Percentiles rank a stretch among this genome's conserved stretches.
Conservation (phyloP, 1,140 invertebrate species). For the Lepidostoma basale region DNA sequence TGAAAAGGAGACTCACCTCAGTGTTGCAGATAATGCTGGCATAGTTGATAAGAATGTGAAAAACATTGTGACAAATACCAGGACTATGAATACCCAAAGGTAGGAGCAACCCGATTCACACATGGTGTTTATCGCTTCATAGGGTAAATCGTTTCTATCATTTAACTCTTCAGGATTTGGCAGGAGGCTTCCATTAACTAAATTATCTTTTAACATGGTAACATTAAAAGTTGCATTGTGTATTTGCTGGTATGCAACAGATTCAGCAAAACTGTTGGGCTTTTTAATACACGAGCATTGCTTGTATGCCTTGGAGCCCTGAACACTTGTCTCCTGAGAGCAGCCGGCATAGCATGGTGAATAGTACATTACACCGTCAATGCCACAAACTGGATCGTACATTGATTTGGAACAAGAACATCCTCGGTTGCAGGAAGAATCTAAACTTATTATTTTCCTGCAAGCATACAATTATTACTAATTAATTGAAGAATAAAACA, state of each 20-base stretch:
- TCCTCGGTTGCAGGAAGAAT: slow-evolving; percentile 66
- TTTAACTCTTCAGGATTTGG: slow-evolving; percentile 13
- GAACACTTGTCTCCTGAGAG: slow-evolving; percentile 52
- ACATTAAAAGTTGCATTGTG: not conserved
- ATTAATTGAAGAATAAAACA: too few species aligned
- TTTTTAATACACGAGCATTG: slow-evolving; percentile 62
- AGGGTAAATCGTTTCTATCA: slow-evolving; percentile 43
- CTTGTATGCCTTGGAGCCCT: slow-evolving; percentile 57
- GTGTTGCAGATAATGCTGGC: slow-evolving; percentile 76
- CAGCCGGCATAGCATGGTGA: slow-evolving; percentile 87
- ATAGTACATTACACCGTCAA: slow-evolving; percentile 80
- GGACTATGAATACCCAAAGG: slow-evolving; percentile 69
- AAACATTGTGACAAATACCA: slow-evolving; percentile 75
- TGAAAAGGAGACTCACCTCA: slow-evolving; percentile 69
- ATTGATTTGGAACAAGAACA: slow-evolving; percentile 65
- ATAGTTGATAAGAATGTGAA: slow-evolving; percentile 80
- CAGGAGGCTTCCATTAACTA: not conserved
- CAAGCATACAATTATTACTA: too few species aligned
- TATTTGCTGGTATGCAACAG: too few species aligned
- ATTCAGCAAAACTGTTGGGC: not conserved
- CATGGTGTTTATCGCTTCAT: slow-evolving; percentile 67
- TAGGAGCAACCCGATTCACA: slow-evolving; percentile 69
- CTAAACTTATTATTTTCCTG: slow-evolving; percentile 50
- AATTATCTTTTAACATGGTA: not conserved
- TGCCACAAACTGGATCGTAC: slow-evolving; percentile 77